Evolutionary conservation across 2,888 invertebrate genomes (phyloP).

Genomic region (Lydus trimaculatus): DNA sequence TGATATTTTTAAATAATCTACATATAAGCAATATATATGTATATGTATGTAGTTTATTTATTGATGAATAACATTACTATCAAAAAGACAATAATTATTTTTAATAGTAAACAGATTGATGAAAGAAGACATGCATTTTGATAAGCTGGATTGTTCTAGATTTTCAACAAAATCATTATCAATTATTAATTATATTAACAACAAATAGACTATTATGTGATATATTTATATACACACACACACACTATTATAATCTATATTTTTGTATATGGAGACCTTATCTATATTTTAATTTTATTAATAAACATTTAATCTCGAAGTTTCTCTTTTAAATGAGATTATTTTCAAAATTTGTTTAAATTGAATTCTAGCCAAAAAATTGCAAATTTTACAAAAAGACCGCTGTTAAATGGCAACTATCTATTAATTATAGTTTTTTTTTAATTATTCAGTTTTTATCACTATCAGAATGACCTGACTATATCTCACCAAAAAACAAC

Average conservation of each 20-base stretch:
- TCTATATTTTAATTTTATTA: background rate
- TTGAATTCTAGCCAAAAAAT: background rate
- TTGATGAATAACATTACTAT: background rate
- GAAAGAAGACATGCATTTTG: background rate
- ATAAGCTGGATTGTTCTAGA: conserved; percentile 1
- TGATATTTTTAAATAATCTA: background rate
- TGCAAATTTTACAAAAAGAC: background rate
- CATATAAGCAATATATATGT: no score
- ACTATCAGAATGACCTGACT: background rate
- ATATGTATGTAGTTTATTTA: no score
- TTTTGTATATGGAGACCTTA: background rate
- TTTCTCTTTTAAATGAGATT: background rate
- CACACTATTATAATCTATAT: no score
- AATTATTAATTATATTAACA: background rate
- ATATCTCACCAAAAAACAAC: no score
- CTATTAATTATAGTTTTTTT: no score
- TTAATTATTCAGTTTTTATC: background rate
- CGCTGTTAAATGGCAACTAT: background rate
- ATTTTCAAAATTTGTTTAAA: background rate
- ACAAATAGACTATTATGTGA: conserved; percentile 1
- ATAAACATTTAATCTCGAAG: background rate
- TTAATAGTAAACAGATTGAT: conserved; percentile 1
- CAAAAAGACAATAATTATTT: background rate
- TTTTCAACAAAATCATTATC: background rate
- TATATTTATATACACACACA: background rate